These are phyloP conservation scores for Pachymerium ferrugineum DNA, from an alignment of 2,888 invertebrate genomes.

Conservation along the genomic window DNA sequence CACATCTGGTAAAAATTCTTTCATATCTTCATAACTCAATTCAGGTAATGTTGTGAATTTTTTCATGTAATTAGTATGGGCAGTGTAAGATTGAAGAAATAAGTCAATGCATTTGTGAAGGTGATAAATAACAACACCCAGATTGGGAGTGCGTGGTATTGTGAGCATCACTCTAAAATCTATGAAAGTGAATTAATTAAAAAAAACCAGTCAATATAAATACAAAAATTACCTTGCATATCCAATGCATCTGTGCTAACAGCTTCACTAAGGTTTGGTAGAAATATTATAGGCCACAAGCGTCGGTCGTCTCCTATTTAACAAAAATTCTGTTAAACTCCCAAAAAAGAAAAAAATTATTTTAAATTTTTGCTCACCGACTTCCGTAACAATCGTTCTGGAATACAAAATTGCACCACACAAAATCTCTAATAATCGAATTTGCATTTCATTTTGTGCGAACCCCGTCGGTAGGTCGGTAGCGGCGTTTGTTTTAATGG, in stretches of 20 bases:
- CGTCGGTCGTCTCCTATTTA: not conserved
- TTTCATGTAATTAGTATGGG: not conserved
- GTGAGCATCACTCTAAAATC: not conserved
- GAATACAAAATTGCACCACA: not conserved
- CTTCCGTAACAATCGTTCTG: not conserved
- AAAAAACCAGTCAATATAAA: not conserved
- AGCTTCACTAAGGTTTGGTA: constrained; percentile 18
- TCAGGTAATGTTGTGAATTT: constrained; percentile 1
- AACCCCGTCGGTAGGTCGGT: not conserved
- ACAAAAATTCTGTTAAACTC: not conserved
- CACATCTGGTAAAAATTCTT: constrained; percentile 3
- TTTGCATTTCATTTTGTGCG: not conserved
- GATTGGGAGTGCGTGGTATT: not conserved
- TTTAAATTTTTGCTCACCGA: too few relatives aligned
- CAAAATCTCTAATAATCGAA: constrained; percentile 7
- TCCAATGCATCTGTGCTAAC: not conserved
- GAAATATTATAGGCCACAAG: constrained; percentile 1
- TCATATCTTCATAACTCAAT: constrained; percentile 28
- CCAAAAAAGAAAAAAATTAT: not conserved
- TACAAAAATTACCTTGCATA: not conserved
- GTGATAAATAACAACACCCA: constrained; percentile 29
- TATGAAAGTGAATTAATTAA: not conserved
- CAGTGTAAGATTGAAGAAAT: constrained; percentile 9
- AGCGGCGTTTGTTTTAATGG: not conserved
- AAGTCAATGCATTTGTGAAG: constrained; percentile 17